Evolutionary conservation across 1,140 invertebrate species (phyloP), one percentile per base, ranked within the genome.

Genomic region (Conopomorpha cramerella): DNA sequence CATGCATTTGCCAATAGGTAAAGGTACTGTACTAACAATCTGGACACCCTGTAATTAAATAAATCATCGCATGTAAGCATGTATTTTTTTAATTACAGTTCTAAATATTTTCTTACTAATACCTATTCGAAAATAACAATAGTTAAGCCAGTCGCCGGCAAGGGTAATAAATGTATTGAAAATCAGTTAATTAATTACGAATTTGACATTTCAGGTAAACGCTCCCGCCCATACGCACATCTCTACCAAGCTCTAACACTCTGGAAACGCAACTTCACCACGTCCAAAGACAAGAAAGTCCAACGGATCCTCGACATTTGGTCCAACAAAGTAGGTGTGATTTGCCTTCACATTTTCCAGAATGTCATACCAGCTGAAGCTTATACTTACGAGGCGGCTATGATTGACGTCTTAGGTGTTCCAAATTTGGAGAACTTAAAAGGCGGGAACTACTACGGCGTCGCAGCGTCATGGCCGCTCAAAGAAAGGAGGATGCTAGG

Each of bases 361-460:
- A 95, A 95, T 71, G 86, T 91, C 1, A 91, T 93, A 39, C 86
- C 92, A 0, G 91, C 88, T 0, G 96, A 98, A 74, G 95, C 96
- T 2, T 93, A 90, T 49, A 95, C 92, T 0, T 79, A 95, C 39
- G 96, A 99, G 72, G 94, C 94, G 1, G 84, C 89, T 13, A 98
- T 99, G 82, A 95, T 98, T 12, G 90, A 93, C 49, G 89, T 92
- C 0, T 57, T 98, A 18, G 88, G 91, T 49, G 41, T 91, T 8
- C 54, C 80, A 1, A 88, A 89, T 54, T 73, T 98, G 34, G 91
- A 84, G 15, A 98, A 98, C 78, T 63, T 86, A 10, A 90, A 90
- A 58, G 58, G 61, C 26, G 95, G 95, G 0, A 87, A 93, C 38
- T 93, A 91, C 59, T 95, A 96, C 57, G 93, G 93, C 0, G 70